Evolutionary conservation across 2,888 invertebrate species (phyloP), one percentile per base, ranked within the genome.

Genomic region (Callosobruchus maculatus): DNA sequence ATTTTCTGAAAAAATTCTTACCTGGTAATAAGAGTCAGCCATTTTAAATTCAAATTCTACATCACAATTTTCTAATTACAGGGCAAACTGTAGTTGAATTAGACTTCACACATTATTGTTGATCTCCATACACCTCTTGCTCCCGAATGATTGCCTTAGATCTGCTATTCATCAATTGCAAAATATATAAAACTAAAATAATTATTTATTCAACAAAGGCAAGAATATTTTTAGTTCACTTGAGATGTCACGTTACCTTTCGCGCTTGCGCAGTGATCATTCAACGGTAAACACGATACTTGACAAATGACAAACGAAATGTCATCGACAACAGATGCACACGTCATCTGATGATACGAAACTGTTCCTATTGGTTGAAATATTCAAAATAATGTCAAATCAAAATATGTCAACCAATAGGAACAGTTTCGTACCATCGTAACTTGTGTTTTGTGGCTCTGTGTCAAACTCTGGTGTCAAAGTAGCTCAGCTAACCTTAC

Each of bases 21-120:
- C 91, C 90, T 91, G 91, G 88, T 90, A 90, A 89, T 90, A 90
- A 81, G 90, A 90, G 88, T 91, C 91, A 88, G 91, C 91, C 91
- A 91, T 91, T 88, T 90, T 91, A 90, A 77, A 74, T 77, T 73
- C 76, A 76, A 78, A 78, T 76, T 76, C 76, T 72, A 77, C 77
- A 77, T 77, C 76, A 77, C 77, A 74, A 49, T 49, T 18, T 18
- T 49, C n/a, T 18, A 49, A 49, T 49, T 49, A 5, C 49, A 49
- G 49, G 49, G 13, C 49, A 49, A 49, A 13, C 13, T 49, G 13
- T 1, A 49, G 49, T 49, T 49, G 49, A 49, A 49, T 13, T 18
- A 49, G 49, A 18, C 49, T 18, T 49, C 49, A 18, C 7, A 49
- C 49, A 49, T 49, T 49, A 49, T 49, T 49, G 18, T 49, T 7